phyloP scores from a whole-genome alignment of 2,113 vertebrate genomes.

The Stegostoma tigrinum region DNA sequence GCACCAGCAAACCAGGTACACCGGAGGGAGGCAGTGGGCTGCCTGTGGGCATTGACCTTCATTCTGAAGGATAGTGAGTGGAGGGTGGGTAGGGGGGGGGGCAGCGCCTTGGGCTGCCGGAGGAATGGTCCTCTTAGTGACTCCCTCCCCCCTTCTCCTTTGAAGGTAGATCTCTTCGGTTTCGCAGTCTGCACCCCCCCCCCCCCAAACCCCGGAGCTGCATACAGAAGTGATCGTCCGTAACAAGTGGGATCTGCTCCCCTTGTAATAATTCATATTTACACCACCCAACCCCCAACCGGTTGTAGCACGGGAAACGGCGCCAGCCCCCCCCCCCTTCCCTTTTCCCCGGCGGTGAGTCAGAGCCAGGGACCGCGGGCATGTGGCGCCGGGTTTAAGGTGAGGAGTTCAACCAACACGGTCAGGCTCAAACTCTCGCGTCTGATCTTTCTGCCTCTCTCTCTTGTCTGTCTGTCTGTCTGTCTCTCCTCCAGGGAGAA shows the following conservation, averaged over 20 bases:
- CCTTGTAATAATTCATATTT: too few species aligned
- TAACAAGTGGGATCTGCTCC: not conserved
- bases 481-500: conserved; percentile 68
- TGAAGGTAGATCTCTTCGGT: not conserved
- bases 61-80: not conserved
- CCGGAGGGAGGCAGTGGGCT: too few species aligned
- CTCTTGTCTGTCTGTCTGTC: not conserved
- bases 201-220: not conserved
- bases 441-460: not conserved
- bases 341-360: too few species aligned
- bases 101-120: not conserved
- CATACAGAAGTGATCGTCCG: not conserved
- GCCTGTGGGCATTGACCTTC: not conserved
- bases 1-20: not conserved
- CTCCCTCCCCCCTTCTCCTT: not conserved
- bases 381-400: not conserved
- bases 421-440: not conserved
- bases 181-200: not conserved
- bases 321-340: too few species aligned
- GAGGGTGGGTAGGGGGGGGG: not conserved
- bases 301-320: too few species aligned
- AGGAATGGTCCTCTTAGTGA: not conserved
- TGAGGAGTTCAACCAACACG: not conserved
- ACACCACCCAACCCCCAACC: too few species aligned
- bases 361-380: not conserved